Base-by-base conservation (phyloP, 2,113 vertebrate genomes). In the Gopherus flavomarginatus region DNA sequence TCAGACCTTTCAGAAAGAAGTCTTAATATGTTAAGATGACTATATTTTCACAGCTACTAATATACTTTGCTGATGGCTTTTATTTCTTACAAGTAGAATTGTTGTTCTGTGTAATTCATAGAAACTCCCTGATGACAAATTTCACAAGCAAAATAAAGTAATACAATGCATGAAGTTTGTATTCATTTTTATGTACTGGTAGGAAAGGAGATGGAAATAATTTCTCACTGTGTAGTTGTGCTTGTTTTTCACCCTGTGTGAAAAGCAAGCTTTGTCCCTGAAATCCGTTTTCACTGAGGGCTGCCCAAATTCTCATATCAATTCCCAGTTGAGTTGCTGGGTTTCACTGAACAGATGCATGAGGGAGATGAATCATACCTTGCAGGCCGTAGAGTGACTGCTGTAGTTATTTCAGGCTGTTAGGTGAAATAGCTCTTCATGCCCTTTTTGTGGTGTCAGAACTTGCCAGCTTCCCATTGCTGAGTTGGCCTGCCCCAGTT, bases 1-100 rank as follows among this genome's bases (percentile, higher is more conserved):
- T 92, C 87, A 93, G 95, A 75, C 56, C 31, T 96, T 91, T 86
- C 91, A 92, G 90, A 94, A 92, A 93, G 69, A 95, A 96, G 84
- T 86, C 94, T 93, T 95, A 96, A 92, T 56, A 85, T 92, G 88
- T 87, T 84, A 50, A 80, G 44, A n/a, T 81, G 88, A 94, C 90
- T 95, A 5, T 42, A 86, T 96, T 94, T 84, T 91, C 77, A 52
- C 17, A 90, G 85, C 59, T 49, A 49, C 47, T 49, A 87, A 94
- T 89, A 88, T 69, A 54, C 53, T 3, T 2, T 82, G 87, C 85
- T 87, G 88, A 52, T 50, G 52, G 54, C 2, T 91, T 88, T 95
- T 93, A 11, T 95, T 90, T 83, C 59, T 79, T 49, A 57, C 29
- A 56, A 78, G 65, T 17, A 90, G 80, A 93, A 79, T 90, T 83